These are phyloP conservation scores for Mya arenaria DNA, from an alignment of 1,140 invertebrate species.

Conservation along the genomic window DNA sequence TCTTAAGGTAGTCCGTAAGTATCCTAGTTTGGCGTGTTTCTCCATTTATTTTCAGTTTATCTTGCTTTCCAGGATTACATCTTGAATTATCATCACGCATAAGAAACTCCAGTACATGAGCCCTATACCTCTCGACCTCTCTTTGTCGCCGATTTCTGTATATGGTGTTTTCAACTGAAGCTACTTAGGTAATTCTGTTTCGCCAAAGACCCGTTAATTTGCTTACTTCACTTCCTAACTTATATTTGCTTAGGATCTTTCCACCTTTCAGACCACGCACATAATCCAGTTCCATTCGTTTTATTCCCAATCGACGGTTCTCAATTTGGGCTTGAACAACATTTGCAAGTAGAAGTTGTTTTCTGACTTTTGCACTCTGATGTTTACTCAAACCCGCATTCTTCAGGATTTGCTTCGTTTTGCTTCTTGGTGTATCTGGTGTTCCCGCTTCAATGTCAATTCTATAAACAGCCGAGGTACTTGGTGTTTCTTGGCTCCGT, in stretches of 20 bases:
- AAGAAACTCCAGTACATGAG: background rate
- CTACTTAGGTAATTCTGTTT: background rate
- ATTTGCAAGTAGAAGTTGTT: conserved; percentile 47
- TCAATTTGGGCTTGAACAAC: conserved; percentile 3
- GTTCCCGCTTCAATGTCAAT: too few relatives aligned
- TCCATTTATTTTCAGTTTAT: background rate
- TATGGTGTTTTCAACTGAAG: background rate
- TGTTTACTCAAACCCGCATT: background rate
- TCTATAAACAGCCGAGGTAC: too few relatives aligned
- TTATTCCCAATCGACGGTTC: background rate
- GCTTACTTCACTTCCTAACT: background rate
- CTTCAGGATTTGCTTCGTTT: background rate
- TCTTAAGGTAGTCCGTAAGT: background rate
- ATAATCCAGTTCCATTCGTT: background rate
- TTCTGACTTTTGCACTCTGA: conserved; percentile 22
- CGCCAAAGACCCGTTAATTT: background rate
- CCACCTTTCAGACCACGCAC: conserved; percentile 26
- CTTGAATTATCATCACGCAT: background rate
- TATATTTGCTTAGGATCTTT: conserved; percentile 32
- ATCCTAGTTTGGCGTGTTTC: background rate
- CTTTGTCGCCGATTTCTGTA: background rate
- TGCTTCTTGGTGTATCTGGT: background rate
- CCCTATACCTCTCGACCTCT: background rate
- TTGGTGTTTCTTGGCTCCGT: too few relatives aligned
- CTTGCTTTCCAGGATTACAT: background rate